Evolutionary conservation across 2,113 vertebrate genomes (phyloP).

Genomic region (Eulemur macaco): DNA sequence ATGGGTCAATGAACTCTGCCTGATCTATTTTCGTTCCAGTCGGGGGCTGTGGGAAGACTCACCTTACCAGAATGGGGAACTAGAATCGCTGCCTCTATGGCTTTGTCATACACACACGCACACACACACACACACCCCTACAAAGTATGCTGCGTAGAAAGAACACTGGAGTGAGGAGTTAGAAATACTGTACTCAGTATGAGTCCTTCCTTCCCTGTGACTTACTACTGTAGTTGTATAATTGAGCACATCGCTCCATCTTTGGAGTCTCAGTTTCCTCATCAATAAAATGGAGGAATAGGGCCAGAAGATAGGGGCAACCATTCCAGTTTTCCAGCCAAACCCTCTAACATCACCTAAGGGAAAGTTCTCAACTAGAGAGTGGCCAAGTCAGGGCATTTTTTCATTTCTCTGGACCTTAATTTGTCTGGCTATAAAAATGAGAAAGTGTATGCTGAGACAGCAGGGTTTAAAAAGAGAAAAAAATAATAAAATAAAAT

Average conservation of each 20-base stretch:
- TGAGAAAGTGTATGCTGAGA: not conserved
- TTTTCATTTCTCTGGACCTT: constrained; percentile 14
- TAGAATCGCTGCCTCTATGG: not conserved
- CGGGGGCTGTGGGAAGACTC: not conserved
- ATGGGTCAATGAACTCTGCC: not conserved
- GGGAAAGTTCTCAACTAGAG: not conserved
- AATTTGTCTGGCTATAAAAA: constrained; percentile 13
- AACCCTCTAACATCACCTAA: not conserved
- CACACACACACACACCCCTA: not conserved
- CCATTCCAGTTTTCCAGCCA: not conserved
- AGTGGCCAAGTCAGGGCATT: not conserved
- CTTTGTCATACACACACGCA: not conserved
- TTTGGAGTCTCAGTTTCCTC: not conserved
- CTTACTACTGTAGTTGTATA: not conserved
- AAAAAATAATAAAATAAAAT: not conserved
- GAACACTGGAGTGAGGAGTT: not conserved
- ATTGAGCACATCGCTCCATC: not conserved
- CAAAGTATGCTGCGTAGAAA: not conserved
- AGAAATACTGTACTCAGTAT: not conserved
- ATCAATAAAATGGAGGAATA: not conserved
- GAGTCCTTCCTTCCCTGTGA: not conserved
- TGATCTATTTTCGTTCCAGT: not conserved
- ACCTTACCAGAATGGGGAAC: not conserved
- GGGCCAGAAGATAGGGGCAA: not conserved
- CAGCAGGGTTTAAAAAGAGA: too few species aligned